Conservation (phyloP, 2,113 vertebrate species). For the Clinocottus analis region DNA sequence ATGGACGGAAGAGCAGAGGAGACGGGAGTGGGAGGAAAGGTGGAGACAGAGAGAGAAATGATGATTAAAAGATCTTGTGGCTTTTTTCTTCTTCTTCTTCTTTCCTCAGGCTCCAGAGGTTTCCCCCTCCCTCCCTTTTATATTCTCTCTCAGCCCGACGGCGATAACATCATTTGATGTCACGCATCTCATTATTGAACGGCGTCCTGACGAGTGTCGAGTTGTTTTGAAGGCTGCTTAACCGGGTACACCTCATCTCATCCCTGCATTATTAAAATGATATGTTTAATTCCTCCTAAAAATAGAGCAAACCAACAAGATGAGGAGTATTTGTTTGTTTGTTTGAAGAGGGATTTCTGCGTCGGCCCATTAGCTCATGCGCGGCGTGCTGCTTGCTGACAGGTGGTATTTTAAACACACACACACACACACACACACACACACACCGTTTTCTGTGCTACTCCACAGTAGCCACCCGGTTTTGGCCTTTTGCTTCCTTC, state of each 20-base stretch:
- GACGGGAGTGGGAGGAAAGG: slow-evolving; percentile 53
- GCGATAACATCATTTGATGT: slow-evolving; percentile 27
- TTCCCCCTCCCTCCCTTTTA: slow-evolving; percentile 14
- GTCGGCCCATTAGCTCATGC: slow-evolving; percentile 16
- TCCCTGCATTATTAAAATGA: background rate
- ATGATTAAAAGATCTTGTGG: slow-evolving; percentile 58
- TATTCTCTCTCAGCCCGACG: slow-evolving; percentile 43
- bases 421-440: slow-evolving; percentile 9
- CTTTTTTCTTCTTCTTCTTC: slow-evolving; percentile 45
- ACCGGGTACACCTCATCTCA: background rate
- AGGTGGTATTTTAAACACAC: slow-evolving; percentile 47
- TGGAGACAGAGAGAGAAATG: slow-evolving; percentile 36
- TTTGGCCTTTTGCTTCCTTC: background rate
- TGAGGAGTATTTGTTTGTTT: background rate
- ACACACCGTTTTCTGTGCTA: slow-evolving; percentile 18
- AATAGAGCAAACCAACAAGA: slow-evolving; percentile 1
- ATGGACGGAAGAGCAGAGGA: slow-evolving; percentile 42
- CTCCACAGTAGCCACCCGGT: slow-evolving; percentile 23
- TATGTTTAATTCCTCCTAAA: slow-evolving; percentile 16
- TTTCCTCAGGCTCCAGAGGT: slow-evolving; percentile 34
- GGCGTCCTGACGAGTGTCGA: slow-evolving; percentile 33
- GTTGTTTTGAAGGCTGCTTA: slow-evolving; percentile 33
- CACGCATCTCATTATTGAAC: slow-evolving; percentile 41
- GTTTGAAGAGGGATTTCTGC: slow-evolving; percentile 16
- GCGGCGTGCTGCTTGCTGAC: slow-evolving; percentile 37